Base-by-base conservation (phyloP, 2,797 vertebrate species). In the Chromis chromis region DNA sequence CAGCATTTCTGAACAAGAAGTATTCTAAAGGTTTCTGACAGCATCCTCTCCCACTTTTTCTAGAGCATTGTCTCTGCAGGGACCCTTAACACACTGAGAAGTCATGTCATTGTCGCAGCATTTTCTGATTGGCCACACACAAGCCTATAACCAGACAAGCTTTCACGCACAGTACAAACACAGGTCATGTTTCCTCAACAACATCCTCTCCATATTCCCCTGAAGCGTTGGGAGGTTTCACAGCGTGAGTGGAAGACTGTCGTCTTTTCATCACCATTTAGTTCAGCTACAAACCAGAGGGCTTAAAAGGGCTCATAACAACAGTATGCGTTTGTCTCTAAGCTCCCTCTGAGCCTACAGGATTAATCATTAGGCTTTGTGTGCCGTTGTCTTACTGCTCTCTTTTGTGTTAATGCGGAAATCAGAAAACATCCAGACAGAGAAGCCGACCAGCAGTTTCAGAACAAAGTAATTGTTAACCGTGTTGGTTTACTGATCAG, bases 161-260 rank as follows among this genome's bases (percentile, higher is more conserved):
- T 72, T 46, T 70, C 65, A 72, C 50, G 14, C 69, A 71, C 58
- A 54, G 62, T 9, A 52, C 70, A 75, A 72, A 60, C 65, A 56
- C 17, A 48, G 28, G 42, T 52, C 73, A 40, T 65, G 72, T 67
- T 74, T 83, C 63, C 61, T 69, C 54, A 94, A 85, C 93, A 94
- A 76, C 68, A 93, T 95, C 85, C 91, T 95, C 44, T 87, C 87
- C 52, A 91, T 94, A 87, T 78, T 94, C 76, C 92, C 82, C 33
- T 90, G 87, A 25, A 93, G 93, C 86, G 55, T 57, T 46, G 83
- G 94, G 22, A 87, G 94, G 85, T 87, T 92, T 0, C 81, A 92
- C 55, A 93, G 95, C 79, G 69, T 58, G 33, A 40, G 67, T 50
- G 48, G 68, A 25, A 48, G 40, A 68, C 65, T 27, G 50, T 0